Base-by-base conservation (phyloP, 2,113 vertebrate species). In the Catharus fuscescens region DNA sequence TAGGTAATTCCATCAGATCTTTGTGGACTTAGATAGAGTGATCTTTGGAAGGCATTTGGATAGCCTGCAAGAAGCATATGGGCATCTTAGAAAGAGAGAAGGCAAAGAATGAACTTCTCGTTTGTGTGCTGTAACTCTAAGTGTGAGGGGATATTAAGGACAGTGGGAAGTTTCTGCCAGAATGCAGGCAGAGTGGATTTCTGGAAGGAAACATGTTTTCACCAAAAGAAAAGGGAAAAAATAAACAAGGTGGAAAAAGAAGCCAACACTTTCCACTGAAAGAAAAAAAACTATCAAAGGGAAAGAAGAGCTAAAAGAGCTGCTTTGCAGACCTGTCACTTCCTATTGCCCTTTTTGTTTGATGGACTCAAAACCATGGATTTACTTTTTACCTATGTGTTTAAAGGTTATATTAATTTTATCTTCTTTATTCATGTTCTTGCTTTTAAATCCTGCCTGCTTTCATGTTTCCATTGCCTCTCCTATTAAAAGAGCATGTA, bases 1-100 rank as follows among this genome's bases (percentile, higher is more conserved):
- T 91, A 95, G 84, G 72, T n/a, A 21, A 79, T 96, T 97, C 83
- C 60, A 83, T 83, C 90, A 92, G 77, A 91, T 92, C 81, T 88
- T 87, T 85, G 38, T 89, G 81, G 44, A 77, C 34, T 76, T 82
- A 56, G 52, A 90, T 60, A 40, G 2, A 26, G 20, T 76, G n/a
- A 44, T 93, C 80, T 78, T 79, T 38, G 73, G 61, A 44, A 92
- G 76, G 83, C n/a, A 84, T 86, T 74, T 92, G 86, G 62, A 81
- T 80, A 94, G 89, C 36, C 14, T 69, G 45, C 38, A 85, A 73
- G 69, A 72, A 94, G 62, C 23, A 66, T 29, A 67, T 29, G 19
- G 53, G 25, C 40, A 90, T 82, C 69, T 5, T 28, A 73, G 31
- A 34, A 50, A 76, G 42, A 44, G 29, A 66, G 48, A 26, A 36